Base-by-base conservation (phyloP, 2,113 vertebrate species). In the Ornithorhynchus anatinus region DNA sequence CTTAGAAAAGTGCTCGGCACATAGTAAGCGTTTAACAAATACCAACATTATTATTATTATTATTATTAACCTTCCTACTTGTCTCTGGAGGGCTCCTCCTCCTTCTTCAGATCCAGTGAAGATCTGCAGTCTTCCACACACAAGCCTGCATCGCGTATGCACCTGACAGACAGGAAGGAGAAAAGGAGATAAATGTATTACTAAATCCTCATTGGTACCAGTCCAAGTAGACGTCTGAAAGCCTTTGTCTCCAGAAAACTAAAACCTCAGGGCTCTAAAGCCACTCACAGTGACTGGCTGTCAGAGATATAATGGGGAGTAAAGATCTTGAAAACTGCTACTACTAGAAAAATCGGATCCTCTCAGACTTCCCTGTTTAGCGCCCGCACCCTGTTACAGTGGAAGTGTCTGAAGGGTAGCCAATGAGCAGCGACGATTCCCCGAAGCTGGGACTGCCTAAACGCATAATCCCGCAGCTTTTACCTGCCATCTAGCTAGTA, bases 91-190 rank as follows among this genome's bases (percentile, higher is more conserved):
- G 80, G 86, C 57, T 47, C 37, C 77, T 71, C 83, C 65, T 80
- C 48, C 45, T 44, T 64, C 59, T 86, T 72, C 7, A 42, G 75
- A 38, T 79, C 43, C 11, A 95, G 88, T 2, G 67, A 84, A 87
- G 96, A 95, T 15, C 89, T 86, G 27, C 85, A 94, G 64, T 89
- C 84, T 47, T 92, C 86, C 62, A 92, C 42, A 23, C 74, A 75
- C 36, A n/a, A n/a, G 95, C 81, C 72, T 85, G 86, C 71, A 89
- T 51, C 7, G 56, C 59, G 69, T 48, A 85, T 33, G 67, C 72
- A 61, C 77, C 85, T 86, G 80, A 59, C 86, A 77, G 59, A 50
- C 59, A 62, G 75, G 79, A 44, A 22, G 20, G 48, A 35, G 35
- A 29, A 68, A 68, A 70, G 51, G 59, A 77, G 72, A 22, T 71